phyloP scores from a whole-genome alignment of 2,113 vertebrate genomes.

The Glareola pratincola region DNA sequence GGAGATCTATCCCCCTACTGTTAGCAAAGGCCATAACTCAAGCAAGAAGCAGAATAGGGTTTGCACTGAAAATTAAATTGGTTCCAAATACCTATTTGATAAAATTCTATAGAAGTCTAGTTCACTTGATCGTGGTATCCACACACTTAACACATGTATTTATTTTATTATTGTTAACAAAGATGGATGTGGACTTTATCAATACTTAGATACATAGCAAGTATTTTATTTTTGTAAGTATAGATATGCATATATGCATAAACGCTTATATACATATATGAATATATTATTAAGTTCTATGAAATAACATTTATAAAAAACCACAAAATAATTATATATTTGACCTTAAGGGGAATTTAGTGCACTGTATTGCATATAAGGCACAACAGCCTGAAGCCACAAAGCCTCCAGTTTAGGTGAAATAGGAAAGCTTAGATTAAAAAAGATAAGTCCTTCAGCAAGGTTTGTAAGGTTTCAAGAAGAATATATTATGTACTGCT shows the following conservation, averaged over 20 bases:
- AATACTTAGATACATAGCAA: neutral
- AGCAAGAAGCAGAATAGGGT: neutral
- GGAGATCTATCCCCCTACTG: neutral
- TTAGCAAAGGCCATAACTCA: neutral
- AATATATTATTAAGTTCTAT: neutral
- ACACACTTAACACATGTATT: neutral
- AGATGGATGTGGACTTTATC: neutral
- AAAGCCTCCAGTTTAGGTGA: neutral
- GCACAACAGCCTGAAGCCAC: neutral
- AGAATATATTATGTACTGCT: neutral
- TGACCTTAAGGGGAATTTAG: neutral
- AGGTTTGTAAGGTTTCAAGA: neutral
- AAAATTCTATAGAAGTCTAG: neutral
- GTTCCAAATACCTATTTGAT: neutral
- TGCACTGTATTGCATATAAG: neutral
- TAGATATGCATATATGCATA: neutral
- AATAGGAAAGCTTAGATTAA: neutral
- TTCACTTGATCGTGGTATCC: neutral
- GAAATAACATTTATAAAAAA: neutral
- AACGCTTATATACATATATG: fast-evolving
- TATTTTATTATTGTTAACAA: neutral
- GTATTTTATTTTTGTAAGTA: neutral
- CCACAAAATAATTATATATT: neutral
- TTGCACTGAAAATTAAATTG: neutral
- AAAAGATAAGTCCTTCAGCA: neutral